Conservation (phyloP, 2,888 invertebrate species). For the Balanococcus diminutus region DNA sequence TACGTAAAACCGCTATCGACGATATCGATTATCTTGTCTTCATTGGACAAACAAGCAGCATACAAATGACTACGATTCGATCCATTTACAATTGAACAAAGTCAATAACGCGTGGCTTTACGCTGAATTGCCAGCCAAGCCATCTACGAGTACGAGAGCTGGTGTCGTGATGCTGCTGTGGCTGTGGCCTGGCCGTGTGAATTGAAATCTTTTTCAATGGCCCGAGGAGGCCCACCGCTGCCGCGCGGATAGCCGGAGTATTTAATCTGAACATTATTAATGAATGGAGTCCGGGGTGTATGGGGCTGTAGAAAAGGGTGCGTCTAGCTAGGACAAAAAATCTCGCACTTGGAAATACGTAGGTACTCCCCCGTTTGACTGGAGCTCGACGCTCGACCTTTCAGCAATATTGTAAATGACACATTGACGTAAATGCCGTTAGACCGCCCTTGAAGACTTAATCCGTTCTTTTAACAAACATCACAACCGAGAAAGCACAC, state of each 20-base stretch:
- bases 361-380: neutral
- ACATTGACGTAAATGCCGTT: conserved; percentile 33
- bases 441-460: conserved; percentile 40
- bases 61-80: conserved; percentile 27
- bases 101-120: conserved; percentile 42
- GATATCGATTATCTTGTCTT: conserved; percentile 35
- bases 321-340: conserved; percentile 8
- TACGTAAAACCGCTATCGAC: conserved; percentile 37
- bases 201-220: neutral
- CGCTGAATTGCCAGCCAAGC: conserved; percentile 11
- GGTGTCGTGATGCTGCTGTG: neutral
- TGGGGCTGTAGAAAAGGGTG: neutral
- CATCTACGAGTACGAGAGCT: neutral
- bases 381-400: neutral
- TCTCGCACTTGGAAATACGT: too few species aligned
- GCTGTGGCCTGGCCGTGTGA: neutral
- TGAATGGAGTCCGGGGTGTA: conserved; percentile 7
- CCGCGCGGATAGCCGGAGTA: neutral
- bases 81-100: conserved; percentile 37
- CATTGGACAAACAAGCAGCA: neutral
- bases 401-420: conserved; percentile 18
- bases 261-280: conserved; percentile 32
- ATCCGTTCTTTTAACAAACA: conserved; percentile 30
- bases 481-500: conserved; percentile 2
- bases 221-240: too few species aligned